Base-by-base conservation (phyloP, 2,888 invertebrate genomes). In the Heliconius sara region DNA sequence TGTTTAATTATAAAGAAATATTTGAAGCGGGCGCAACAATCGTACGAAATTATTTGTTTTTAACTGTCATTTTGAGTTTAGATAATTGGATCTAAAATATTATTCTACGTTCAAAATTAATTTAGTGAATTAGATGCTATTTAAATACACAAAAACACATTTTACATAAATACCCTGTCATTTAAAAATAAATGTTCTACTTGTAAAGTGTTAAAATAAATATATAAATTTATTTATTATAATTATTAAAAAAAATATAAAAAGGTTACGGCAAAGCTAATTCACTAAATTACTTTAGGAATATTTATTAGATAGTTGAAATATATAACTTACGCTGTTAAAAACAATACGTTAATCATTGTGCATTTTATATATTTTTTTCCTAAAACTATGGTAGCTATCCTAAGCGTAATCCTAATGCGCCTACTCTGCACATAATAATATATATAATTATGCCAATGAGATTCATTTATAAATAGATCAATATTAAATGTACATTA, bases 401-500 rank as follows among this genome's bases (percentile, higher is more conserved):
- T 87, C 86, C 90, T 92, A 90, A 83, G 88, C 87, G 89, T 87
- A 86, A 88, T 84, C 83, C 91, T 93, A 92, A 88, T 88, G 89
- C 86, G 84, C 84, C 84, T 84, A 82, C 52, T 84, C 89, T 89
- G 90, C 85, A 88, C 88, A 89, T 91, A 19, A 47, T 52, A 52
- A 91, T 84, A 88, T 88, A 89, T 91, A 91, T 89, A 91, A 92
- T 90, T 90, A 89, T 89, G 88, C 74, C 34, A 63, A 22, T 79
- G 93, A 94, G 93, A 93, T 94, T 93, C 93, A 81, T 83, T 82
- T 81, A 83, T 82, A 63, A 71, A 68, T 73, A 83, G 88, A 89
- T 89, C 43, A 90, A 88, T 90, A 91, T 91, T 91, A 90, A 93
- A 91, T 87, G 89, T 87, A 86, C 91, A 92, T 88, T 86, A 83